phyloP scores from a whole-genome alignment of 2,797 vertebrate species.

The Phoxinus dragarum region DNA sequence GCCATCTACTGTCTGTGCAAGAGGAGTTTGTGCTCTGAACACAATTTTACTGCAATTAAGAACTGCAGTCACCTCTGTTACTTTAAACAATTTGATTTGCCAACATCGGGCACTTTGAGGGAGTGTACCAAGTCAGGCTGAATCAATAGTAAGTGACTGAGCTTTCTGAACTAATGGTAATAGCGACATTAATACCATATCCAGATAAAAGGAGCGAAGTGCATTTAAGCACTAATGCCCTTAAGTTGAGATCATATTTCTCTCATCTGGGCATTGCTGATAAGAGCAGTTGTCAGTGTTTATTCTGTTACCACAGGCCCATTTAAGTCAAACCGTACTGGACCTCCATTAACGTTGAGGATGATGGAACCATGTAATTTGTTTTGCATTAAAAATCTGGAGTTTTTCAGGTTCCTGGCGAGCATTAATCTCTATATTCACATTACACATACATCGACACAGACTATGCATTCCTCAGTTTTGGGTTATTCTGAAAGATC shows the following conservation, averaged over 20 bases:
- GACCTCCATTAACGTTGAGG: not conserved
- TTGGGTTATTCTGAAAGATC: not conserved
- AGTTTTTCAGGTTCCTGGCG: not conserved
- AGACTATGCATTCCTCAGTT: not conserved
- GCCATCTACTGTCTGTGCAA: not conserved
- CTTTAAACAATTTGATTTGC: slow-evolving; percentile 4
- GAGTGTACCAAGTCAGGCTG: not conserved
- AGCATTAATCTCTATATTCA: not conserved
- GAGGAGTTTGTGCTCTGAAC: slow-evolving; percentile 12
- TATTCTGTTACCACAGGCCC: slow-evolving; percentile 15
- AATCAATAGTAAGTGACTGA: slow-evolving; percentile 63
- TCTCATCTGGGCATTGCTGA: slow-evolving; percentile 20
- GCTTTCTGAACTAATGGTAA: slow-evolving; percentile 44
- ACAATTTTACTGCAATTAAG: slow-evolving; percentile 17
- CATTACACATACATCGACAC: not conserved
- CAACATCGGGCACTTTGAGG: not conserved
- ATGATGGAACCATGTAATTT: not conserved
- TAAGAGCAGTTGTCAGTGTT: not conserved
- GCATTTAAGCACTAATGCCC: slow-evolving; percentile 27
- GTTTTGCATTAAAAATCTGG: not conserved
- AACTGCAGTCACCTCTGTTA: slow-evolving; percentile 1
- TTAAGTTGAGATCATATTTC: slow-evolving; percentile 36
- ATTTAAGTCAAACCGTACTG: slow-evolving; percentile 8
- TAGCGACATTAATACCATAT: slow-evolving; percentile 28
- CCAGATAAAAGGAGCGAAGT: slow-evolving; percentile 41